Conservation (phyloP, 2,888 invertebrate genomes). For the Nemotelus pantherinus region DNA sequence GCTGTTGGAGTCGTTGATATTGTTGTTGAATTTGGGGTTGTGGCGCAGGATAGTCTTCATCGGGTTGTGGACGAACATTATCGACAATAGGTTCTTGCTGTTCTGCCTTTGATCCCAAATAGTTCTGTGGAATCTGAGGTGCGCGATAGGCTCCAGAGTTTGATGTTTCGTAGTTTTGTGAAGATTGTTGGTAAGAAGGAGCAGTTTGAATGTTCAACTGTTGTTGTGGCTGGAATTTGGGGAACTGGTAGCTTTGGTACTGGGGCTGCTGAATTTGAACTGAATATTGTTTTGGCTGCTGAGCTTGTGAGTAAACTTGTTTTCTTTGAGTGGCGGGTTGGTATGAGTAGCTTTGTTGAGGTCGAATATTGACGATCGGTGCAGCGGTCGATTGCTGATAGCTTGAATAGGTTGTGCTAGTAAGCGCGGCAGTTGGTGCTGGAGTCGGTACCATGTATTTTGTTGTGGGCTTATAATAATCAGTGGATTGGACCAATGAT, state of each 20-base stretch:
- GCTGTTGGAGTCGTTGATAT: not conserved
- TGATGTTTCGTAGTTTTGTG: not conserved
- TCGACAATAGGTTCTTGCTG: not conserved
- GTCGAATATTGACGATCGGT: not conserved
- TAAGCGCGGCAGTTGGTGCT: constrained; percentile 45
- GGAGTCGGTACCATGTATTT: constrained; percentile 53
- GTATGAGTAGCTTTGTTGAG: constrained; percentile 45
- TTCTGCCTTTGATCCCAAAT: constrained; percentile 3
- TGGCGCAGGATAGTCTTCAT: not conserved
- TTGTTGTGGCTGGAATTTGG: constrained; percentile 16
- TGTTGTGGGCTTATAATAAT: constrained; percentile 27
- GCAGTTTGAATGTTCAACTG: constrained; percentile 24
- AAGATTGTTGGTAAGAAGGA: not conserved
- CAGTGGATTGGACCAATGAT: constrained; percentile 22
- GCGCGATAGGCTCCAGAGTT: not conserved
- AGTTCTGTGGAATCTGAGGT: not conserved
- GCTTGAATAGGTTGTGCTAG: not conserved
- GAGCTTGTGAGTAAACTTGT: too few relatives aligned
- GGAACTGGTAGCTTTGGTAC: not conserved
- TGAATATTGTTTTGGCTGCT: not conserved
- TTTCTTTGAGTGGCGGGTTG: too few relatives aligned
- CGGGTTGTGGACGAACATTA: not conserved
- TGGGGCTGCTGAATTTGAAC: constrained; percentile 8
- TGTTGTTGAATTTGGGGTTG: not conserved
- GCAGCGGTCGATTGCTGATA: not conserved